These are phyloP conservation scores for Atlantisia rogersi DNA, from an alignment of 2,113 vertebrate species.

Conservation along the genomic window DNA sequence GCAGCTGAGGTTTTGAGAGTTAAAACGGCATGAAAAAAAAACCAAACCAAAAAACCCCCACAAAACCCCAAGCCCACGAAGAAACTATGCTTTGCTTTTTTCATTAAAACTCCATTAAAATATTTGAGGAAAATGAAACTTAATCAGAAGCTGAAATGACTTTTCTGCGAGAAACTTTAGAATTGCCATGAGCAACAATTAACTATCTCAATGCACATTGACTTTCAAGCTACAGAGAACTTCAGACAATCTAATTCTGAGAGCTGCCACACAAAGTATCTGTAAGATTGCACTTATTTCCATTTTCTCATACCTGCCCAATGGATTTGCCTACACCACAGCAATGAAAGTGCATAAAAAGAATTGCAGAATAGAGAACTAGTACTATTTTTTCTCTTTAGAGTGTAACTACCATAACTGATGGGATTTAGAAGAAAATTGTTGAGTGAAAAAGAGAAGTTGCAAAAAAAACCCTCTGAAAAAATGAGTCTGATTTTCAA, in stretches of 20 bases:
- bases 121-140: neutral
- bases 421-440: neutral
- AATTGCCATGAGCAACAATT: neutral
- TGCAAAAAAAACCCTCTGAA: neutral
- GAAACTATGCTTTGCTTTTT: neutral
- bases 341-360: neutral
- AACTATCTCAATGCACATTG: neutral
- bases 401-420: neutral
- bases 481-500: neutral
- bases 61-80: too few relatives aligned
- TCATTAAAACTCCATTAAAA: too few relatives aligned
- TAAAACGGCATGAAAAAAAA: neutral
- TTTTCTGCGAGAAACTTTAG: neutral
- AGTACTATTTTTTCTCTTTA: neutral
- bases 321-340: neutral
- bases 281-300: neutral
- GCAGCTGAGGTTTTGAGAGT: neutral
- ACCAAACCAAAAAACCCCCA: too few relatives aligned
- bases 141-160: neutral
- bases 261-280: neutral
- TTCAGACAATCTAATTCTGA: neutral
- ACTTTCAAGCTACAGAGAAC: neutral
- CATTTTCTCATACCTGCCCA: neutral
- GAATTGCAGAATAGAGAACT: neutral
- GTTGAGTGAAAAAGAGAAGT: neutral